Base-by-base conservation (phyloP, 2,888 invertebrate species). In the Eupsilia transversa region DNA sequence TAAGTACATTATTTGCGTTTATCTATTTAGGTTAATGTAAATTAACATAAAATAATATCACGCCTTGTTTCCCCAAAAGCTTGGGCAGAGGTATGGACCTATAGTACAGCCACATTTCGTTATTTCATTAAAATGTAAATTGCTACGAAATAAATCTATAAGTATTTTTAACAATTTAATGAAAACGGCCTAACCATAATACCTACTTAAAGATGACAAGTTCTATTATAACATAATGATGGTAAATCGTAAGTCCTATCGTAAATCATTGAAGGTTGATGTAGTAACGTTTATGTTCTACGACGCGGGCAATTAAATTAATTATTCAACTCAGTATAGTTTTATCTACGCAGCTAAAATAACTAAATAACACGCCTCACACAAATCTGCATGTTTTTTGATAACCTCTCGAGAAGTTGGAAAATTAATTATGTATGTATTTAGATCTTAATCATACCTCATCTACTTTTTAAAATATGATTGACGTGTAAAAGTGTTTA, bases 231-330 rank as follows among this genome's bases (percentile, higher is more conserved):
- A 52, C 12, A 52, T 52, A 67, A 23, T 35, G 27, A 14, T 69
- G 23, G 27, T 27, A 38, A 30, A 17, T 33, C n/a, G 17, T 70
- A 30, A 49, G 17, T 20, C 27, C 17, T 3, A 70, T 70, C 49
- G 20, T 52, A 38, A 79, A 23, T 43, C 38, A 46, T 23, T 17
- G 43, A 72, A 60, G 38, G 60, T 60, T 60, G 33, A n/a, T 20
- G 33, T 59, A 60, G 27, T 49, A 23, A 65, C 1, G 27, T 30
- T 35, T 23, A 70, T 46, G 33, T 38, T 38, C 35, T n/a, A 38
- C 12, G 20, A 46, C 73, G 41, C 61, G 60, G 38, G 12, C 38
- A 76, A 38, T 27, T 30, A 68, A 68, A 77, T 49, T 3, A 57
- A 57, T 71, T 33, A 10, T 27, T 33, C 23, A 27, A 17, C 33